Evolutionary conservation across 1,140 invertebrate species (phyloP).

Genomic region (Amphibalanus amphitrite): DNA sequence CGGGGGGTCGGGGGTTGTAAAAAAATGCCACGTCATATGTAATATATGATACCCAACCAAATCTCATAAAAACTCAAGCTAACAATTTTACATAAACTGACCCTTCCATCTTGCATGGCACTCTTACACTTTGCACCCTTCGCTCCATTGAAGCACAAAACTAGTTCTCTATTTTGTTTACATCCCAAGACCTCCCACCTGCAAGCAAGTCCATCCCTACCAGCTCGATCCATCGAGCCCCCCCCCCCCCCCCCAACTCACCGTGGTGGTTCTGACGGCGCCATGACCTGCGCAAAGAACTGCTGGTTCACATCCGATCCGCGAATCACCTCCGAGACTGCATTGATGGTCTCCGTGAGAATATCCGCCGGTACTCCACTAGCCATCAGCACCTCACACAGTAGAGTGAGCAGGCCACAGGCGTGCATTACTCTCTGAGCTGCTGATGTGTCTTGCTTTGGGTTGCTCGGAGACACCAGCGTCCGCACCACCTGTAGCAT

Average conservation of each 20-base stretch:
- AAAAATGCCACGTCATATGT: no score
- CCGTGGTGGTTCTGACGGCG: conserved; percentile 77
- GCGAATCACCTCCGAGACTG: conserved; percentile 85
- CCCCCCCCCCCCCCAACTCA: conserved; percentile 21
- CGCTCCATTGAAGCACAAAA: no score
- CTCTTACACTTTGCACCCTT: no score
- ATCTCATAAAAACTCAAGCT: no score
- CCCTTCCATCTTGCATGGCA: no score
- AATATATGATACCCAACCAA: no score
- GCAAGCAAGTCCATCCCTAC: no score
- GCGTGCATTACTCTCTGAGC: conserved; percentile 79
- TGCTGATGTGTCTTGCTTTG: conserved; percentile 50
- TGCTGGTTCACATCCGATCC: conserved; percentile 83
- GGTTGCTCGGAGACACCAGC: conserved; percentile 73
- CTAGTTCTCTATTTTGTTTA: no score
- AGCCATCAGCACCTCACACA: conserved; percentile 83
- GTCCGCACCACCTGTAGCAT: conserved; percentile 77
- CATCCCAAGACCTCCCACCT: no score
- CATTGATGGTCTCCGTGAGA: conserved; percentile 86
- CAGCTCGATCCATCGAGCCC: conserved; percentile 3
- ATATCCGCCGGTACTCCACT: conserved; percentile 92
- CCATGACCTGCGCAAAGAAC: conserved; percentile 75
- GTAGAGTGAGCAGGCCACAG: conserved; percentile 36
- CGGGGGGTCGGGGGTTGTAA: no score
- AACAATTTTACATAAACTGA: no score